These are phyloP conservation scores for Ibycter americanus DNA, from an alignment of 2,797 vertebrate species.

Conservation along the genomic window DNA sequence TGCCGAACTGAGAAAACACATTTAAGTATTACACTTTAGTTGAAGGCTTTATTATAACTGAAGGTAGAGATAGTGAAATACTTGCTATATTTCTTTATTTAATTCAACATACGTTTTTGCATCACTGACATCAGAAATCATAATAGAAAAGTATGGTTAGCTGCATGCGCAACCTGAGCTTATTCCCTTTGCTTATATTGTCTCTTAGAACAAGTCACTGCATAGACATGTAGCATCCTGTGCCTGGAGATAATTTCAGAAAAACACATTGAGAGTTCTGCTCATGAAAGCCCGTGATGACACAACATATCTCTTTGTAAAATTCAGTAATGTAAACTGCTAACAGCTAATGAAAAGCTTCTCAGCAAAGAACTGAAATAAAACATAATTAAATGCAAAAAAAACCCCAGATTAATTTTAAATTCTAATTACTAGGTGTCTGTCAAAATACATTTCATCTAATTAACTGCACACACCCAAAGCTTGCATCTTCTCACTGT, in stretches of 20 bases:
- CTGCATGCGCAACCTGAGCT: neutral
- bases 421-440: conserved; percentile 67
- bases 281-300: neutral
- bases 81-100: neutral
- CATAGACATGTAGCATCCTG: neutral
- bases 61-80: neutral
- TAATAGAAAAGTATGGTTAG: neutral
- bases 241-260: conserved; percentile 47
- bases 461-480: conserved; percentile 56
- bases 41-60: neutral
- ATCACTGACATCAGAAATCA: neutral
- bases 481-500: conserved; percentile 44
- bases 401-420: conserved; percentile 3
- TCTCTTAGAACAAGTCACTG: neutral
- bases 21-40: neutral
- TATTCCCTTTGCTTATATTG: neutral
- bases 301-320: neutral
- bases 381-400: conserved; percentile 40
- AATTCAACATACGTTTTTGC: neutral
- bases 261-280: neutral
- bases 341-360: conserved; percentile 35
- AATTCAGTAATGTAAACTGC: neutral
- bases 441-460: conserved; percentile 63
- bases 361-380: conserved; percentile 22
- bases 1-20: neutral